Evolutionary conservation across 2,797 vertebrate genomes (phyloP).

Genomic region (Hapalemur alaotrensis): DNA sequence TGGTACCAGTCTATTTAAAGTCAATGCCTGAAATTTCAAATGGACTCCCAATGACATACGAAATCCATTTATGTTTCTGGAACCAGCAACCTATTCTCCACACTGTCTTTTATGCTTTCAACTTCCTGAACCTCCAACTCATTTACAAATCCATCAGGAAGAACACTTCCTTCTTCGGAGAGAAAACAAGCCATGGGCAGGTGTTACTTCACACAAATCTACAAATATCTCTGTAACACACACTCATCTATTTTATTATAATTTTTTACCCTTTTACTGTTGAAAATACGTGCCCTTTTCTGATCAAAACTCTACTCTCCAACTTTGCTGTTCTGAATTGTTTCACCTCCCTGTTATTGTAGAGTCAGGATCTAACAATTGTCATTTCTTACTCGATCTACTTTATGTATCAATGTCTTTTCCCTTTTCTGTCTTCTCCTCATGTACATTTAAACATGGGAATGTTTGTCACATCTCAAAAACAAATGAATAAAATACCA

Average conservation of each 20-base stretch:
- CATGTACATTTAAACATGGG: not conserved
- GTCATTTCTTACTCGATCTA: not conserved
- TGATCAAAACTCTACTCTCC: not conserved
- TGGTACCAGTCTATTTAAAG: not conserved
- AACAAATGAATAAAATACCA: not conserved
- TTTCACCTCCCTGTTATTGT: too few relatives aligned
- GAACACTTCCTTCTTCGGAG: not conserved
- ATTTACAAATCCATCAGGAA: not conserved
- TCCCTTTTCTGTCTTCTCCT: not conserved
- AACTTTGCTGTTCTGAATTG: not conserved
- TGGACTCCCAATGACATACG: not conserved
- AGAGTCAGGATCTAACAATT: not conserved
- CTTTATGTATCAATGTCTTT: not conserved
- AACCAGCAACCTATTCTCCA: not conserved
- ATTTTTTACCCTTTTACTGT: not conserved
- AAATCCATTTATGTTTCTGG: not conserved
- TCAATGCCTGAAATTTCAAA: not conserved
- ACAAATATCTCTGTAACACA: not conserved
- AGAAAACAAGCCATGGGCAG: not conserved
- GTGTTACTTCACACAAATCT: not conserved
- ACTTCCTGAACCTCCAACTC: rapidly evolving
- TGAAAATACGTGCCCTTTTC: not conserved
- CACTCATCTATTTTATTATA: not conserved
- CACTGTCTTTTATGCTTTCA: not conserved
- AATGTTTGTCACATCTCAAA: not conserved